Conservation (phyloP, 2,888 invertebrate genomes). For the Rhimphoctona megacephalus region DNA sequence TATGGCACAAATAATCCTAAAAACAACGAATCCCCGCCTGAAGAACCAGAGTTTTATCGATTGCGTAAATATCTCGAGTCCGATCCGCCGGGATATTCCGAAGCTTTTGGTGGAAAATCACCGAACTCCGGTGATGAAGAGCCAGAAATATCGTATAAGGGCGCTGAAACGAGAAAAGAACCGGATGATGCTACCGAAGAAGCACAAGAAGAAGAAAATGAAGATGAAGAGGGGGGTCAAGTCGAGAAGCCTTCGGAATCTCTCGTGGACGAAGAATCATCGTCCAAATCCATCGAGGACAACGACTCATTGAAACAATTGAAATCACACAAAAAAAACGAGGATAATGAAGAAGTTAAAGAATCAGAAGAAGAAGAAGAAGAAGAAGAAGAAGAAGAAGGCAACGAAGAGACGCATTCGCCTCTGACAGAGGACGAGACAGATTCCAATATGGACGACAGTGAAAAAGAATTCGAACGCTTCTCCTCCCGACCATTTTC, state of each 20-base stretch:
- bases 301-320: slow-evolving; percentile 25
- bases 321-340: slow-evolving; percentile 48
- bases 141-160: slow-evolving; percentile 66
- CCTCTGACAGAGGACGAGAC: slow-evolving; percentile 53
- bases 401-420: slow-evolving; percentile 50
- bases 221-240: slow-evolving; percentile 45
- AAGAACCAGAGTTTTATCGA: slow-evolving; percentile 82
- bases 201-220: slow-evolving; percentile 58
- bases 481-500: slow-evolving; percentile 78
- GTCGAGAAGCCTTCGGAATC: slow-evolving; percentile 51
- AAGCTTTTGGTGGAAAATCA: slow-evolving; percentile 68
- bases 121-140: slow-evolving; percentile 64
- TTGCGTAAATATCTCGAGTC: slow-evolving; percentile 73
- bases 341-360: slow-evolving; percentile 63
- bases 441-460: slow-evolving; percentile 64
- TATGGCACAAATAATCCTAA: slow-evolving; percentile 17
- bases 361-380: slow-evolving; percentile 59
- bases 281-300: slow-evolving; percentile 40
- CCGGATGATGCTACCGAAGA: slow-evolving; percentile 57
- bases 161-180: slow-evolving; percentile 44
- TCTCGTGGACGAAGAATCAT: slow-evolving; percentile 24
- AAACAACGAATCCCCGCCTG: slow-evolving; percentile 77
- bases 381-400: slow-evolving; percentile 51
- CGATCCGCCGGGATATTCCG: slow-evolving; percentile 72
- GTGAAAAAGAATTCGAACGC: slow-evolving; percentile 74